These are phyloP conservation scores for Latrodectus geometricus DNA, from an alignment of 1,140 invertebrate genomes.

Conservation along the genomic window DNA sequence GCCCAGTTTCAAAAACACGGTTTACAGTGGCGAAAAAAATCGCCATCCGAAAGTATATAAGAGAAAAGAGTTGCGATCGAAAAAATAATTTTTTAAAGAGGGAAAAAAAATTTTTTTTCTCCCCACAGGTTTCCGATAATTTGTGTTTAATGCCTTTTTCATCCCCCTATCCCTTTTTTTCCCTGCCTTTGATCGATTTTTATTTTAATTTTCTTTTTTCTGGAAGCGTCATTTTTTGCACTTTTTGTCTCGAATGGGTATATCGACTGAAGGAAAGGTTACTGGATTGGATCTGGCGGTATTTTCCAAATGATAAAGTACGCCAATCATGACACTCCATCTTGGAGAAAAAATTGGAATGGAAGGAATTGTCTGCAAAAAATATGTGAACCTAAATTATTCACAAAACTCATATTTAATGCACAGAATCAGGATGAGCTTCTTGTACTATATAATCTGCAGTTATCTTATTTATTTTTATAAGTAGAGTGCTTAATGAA, in stretches of 20 bases:
- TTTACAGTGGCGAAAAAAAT: slow-evolving; percentile 25
- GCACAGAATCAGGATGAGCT: too few species aligned
- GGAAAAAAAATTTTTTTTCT: slow-evolving; percentile 29
- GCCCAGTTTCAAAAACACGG: slow-evolving; percentile 57
- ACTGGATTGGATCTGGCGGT: slow-evolving; percentile 40
- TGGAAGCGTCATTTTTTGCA: background rate
- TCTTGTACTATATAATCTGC: too few species aligned
- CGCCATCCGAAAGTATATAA: slow-evolving; percentile 3
- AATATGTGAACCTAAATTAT: too few species aligned
- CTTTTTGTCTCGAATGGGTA: slow-evolving; percentile 31
- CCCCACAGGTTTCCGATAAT: slow-evolving; percentile 61
- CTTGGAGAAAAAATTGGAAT: too few species aligned
- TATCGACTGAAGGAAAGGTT: slow-evolving; percentile 48
- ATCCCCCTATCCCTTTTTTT: background rate
- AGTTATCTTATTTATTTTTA: too few species aligned
- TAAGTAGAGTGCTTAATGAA: too few species aligned
- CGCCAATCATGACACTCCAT: slow-evolving; percentile 26
- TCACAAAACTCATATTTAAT: too few species aligned
- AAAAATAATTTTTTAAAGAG: slow-evolving; percentile 20
- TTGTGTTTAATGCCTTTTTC: slow-evolving; percentile 61
- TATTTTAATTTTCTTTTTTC: slow-evolving; percentile 47
- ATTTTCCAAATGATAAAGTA: background rate
- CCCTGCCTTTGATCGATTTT: slow-evolving; percentile 34
- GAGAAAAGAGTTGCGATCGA: background rate
- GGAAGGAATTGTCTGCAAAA: too few species aligned